Evolutionary conservation across 2,888 invertebrate genomes (phyloP), one percentile per base, ranked within the genome.

Genomic region (Apamea crenata): DNA sequence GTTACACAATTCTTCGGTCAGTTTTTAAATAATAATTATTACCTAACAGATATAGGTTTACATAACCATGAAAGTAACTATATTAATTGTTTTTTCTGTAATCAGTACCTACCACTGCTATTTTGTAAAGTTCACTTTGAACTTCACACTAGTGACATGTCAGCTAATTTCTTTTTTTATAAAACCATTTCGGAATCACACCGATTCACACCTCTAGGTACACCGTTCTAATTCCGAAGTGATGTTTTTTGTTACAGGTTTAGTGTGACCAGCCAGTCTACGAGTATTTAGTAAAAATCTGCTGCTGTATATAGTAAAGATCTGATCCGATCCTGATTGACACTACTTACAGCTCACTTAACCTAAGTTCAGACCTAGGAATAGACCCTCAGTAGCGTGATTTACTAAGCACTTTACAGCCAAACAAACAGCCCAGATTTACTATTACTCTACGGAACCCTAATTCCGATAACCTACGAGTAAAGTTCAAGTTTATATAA

Each of bases 401-500:
- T 40, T 40, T 40, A 40, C 40, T 40, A 40, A 7, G 40, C 40
- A 40, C 40, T 40, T 40, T 7, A 40, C 40, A 40, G 40, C 40
- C 40, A 40, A 40, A 40, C 0, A 7, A 40, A 40, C 40, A 7
- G 7, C 40, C 40, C 40, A 40, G 40, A 40, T 40, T 40, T 40
- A 40, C 40, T 7, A 40, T 40, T 47, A 47, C 1, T 0, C 25
- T 61, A 21, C 47, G 73, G 82, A 79, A 70, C 83, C 89, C 78
- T 76, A 78, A 67, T 50, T 78, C 78, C 63, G 36, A 56, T 87
- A 88, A 82, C 80, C 78, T 73, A 81, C 83, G 77, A 74, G 78
- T 73, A 80, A 86, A 86, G 91, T 90, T 91, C 89, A 91, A 90
- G 92, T 90, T 88, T 89, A 88, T 74, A 79, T 59, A 91, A 91